These are phyloP conservation scores for Brachionus rotundiformis DNA, from an alignment of 1,140 invertebrate species.

Conservation along the genomic window DNA sequence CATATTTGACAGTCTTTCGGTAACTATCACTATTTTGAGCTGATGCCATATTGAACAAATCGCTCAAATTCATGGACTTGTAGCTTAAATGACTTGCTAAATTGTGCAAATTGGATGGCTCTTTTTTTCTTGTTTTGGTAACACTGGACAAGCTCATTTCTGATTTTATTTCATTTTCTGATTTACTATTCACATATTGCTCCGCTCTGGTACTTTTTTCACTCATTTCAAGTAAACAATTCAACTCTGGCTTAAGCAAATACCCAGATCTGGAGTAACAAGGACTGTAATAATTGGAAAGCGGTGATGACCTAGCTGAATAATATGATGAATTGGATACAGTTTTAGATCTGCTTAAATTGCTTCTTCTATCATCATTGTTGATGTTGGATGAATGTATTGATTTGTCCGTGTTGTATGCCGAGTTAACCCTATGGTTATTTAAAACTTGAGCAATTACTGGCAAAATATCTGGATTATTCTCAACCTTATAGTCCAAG, in stretches of 20 bases:
- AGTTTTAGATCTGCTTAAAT: not conserved
- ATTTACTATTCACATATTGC: constrained; percentile 43
- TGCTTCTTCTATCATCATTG: not conserved
- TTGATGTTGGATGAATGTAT: not conserved
- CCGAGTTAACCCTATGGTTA: not conserved
- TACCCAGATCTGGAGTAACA: not conserved
- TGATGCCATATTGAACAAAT: constrained; percentile 28
- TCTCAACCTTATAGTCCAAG: constrained; percentile 24
- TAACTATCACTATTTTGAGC: constrained; percentile 29
- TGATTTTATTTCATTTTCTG: not conserved
- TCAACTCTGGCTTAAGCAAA: not conserved
- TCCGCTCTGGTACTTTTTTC: not conserved
- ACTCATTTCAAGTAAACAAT: constrained; percentile 38
- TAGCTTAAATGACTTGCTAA: not conserved
- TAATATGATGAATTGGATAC: not conserved
- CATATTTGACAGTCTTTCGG: constrained; percentile 33
- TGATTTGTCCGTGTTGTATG: not conserved
- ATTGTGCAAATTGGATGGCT: not conserved
- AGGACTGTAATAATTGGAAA: constrained; percentile 26
- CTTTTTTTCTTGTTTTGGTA: not conserved
- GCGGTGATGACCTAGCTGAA: not conserved
- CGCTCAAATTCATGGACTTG: not conserved
- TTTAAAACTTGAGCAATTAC: constrained; percentile 33
- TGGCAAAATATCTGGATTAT: constrained; percentile 40
- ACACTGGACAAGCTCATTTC: not conserved